Evolutionary conservation across 2,113 vertebrate species (phyloP), one percentile per base, ranked within the genome.

Genomic region (Percina caprodes): DNA sequence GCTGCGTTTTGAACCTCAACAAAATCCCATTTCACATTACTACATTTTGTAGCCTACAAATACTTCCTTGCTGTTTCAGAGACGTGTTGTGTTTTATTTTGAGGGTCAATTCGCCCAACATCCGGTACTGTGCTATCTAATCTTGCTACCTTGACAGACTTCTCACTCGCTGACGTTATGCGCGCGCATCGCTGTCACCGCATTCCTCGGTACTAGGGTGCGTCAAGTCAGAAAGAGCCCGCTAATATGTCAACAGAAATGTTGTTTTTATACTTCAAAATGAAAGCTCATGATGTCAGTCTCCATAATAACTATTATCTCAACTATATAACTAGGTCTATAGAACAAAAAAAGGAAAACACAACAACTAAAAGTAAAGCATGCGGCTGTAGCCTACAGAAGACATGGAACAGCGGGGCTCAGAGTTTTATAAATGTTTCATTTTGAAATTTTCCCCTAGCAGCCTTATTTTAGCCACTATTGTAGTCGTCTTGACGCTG

Each of bases 121-220:
- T 88, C 80, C 83, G 74, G 55, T 59, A 0, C 7, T 2, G 19
- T 13, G 18, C 18, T 59, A 1, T 18, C 12, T 16, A 35, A 46
- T 35, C 19, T 69, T 18, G 30, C 8, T 5, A 7, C 0, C 45
- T 21, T 87, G 19, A 83, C 51, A 0, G 54, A 69, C 45, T n/a
- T 35, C 61, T 55, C 67, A 42, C 0, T 1, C 79, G 69, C 78
- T 91, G 86, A 91, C 90, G 90, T 82, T 80, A 72, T 90, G 89
- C 83, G 85, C 80, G 87, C 90, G 86, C 84, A 77, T 45, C 84
- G 74, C 92, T 54, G 69, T 16, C 63, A n/a, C 87, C 65, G 72
- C 91, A 80, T 79, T 83, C 56, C n/a, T 69, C 51, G 13, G 62
- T n/a, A 24, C 73, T 6, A 4, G 63, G 69, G 60, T 56, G 69